Evolutionary conservation across 1,140 invertebrate genomes (phyloP).

Genomic region (Drosophila busckii): DNA sequence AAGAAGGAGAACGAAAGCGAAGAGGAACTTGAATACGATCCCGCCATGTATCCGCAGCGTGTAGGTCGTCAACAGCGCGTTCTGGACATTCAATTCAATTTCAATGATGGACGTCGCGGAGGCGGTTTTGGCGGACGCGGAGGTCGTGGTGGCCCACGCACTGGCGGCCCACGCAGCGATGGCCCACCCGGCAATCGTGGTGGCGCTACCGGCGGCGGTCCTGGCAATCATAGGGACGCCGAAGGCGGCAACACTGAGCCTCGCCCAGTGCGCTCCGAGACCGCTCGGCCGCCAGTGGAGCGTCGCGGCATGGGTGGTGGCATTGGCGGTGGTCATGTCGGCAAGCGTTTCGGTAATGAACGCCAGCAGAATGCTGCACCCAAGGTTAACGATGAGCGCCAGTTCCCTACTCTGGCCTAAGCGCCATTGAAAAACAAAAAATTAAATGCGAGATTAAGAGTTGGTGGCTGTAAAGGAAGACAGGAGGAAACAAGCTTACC

Average conservation of each 20-base stretch:
- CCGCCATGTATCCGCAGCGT: slow-evolving; percentile 90
- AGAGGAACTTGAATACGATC: slow-evolving; percentile 86
- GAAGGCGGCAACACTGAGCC: slow-evolving; percentile 34
- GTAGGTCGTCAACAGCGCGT: slow-evolving; percentile 92
- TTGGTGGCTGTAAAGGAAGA: neutral
- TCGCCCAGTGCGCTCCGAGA: slow-evolving; percentile 40
- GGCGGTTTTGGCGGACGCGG: slow-evolving; percentile 83
- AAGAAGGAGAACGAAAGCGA: slow-evolving; percentile 82
- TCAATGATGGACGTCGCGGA: slow-evolving; percentile 88
- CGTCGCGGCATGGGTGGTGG: slow-evolving; percentile 67
- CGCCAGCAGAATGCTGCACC: slow-evolving; percentile 83
- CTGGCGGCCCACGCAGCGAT: slow-evolving; percentile 78
- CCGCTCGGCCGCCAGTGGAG: slow-evolving; percentile 58
- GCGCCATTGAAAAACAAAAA: neutral
- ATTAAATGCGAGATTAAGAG: slow-evolving; percentile 16
- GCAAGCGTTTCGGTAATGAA: slow-evolving; percentile 60
- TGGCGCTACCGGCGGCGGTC: slow-evolving; percentile 67
- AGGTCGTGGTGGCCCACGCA: slow-evolving; percentile 83
- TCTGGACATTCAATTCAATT: slow-evolving; percentile 93
- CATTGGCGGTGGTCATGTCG: slow-evolving; percentile 53
- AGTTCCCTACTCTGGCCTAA: slow-evolving; percentile 92
- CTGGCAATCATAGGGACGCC: no score
- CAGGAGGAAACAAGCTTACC: no score
- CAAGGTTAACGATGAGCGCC: slow-evolving; percentile 96
- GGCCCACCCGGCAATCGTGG: slow-evolving; percentile 43